Conservation (phyloP, 1,140 invertebrate genomes). For the Solenopsis fugax region DNA sequence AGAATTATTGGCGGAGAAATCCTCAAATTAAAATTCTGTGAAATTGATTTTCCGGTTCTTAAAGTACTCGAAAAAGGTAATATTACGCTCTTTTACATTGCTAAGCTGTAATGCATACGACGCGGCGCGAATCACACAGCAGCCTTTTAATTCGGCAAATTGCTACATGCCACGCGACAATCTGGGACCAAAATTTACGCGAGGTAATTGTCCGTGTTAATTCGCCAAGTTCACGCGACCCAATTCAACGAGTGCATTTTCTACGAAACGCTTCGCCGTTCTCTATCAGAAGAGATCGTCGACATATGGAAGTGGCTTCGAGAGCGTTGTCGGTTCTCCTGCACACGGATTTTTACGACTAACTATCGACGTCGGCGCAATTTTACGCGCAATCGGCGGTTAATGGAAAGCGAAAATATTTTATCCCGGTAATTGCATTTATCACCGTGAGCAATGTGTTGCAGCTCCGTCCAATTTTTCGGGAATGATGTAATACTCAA, state of each 20-base stretch:
- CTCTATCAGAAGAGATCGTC: neutral
- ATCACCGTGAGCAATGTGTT: neutral
- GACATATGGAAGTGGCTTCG: neutral
- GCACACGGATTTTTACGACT: neutral
- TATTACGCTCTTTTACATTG: neutral
- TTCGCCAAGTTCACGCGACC: neutral
- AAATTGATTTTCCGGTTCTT: neutral
- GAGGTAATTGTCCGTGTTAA: slow-evolving; percentile 22
- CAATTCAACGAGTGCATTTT: slow-evolving; percentile 2
- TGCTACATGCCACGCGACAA: neutral
- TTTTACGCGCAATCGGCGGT: slow-evolving; percentile 33
- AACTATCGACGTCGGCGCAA: slow-evolving; percentile 18
- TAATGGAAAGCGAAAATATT: slow-evolving; percentile 49
- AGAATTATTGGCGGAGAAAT: neutral
- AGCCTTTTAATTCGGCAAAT: slow-evolving; percentile 24
- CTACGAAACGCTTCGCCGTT: neutral
- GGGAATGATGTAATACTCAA: slow-evolving; percentile 13
- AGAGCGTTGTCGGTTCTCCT: neutral
- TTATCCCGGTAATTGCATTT: slow-evolving; percentile 41
- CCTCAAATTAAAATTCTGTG: slow-evolving; percentile 16
- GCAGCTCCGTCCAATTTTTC: slow-evolving; percentile 1
- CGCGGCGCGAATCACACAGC: neutral
- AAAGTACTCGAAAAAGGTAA: neutral
- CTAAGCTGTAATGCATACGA: neutral
- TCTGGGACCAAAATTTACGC: neutral